Conservation (phyloP, 2,797 vertebrate species). For the Sebastolobus alascanus region DNA sequence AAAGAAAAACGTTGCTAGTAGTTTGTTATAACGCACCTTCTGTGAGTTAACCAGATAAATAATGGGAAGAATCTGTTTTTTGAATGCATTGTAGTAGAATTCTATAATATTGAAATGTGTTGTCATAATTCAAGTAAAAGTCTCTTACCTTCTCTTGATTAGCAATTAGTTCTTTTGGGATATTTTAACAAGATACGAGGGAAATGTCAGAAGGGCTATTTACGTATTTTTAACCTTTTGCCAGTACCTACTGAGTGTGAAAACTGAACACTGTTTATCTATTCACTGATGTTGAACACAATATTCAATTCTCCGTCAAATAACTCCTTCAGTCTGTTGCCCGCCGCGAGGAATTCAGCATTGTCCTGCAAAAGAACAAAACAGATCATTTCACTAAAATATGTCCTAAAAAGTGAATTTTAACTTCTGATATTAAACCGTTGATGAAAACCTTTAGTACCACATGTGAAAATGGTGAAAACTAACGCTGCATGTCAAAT, state of each 20-base stretch:
- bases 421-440: not conserved
- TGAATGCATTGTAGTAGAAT: not conserved
- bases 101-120: not conserved
- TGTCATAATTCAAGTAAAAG: not conserved
- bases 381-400: not conserved
- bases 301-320: constrained; percentile 73
- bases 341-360: constrained; percentile 20
- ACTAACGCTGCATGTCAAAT: not conserved
- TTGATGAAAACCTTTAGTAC: not conserved
- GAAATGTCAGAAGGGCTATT: not conserved
- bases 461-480: not conserved
- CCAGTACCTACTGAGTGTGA: not conserved
- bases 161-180: not conserved
- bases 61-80: not conserved
- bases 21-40: not conserved
- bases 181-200: not conserved
- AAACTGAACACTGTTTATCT: not conserved
- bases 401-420: not conserved
- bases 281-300: constrained; percentile 67
- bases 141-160: not conserved
- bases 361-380: constrained; percentile 67
- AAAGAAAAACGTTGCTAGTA: not conserved
- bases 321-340: constrained; percentile 55
- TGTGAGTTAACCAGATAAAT: not conserved
- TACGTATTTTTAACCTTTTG: not conserved